Evolutionary conservation across 1,140 invertebrate genomes (phyloP), one percentile per base, ranked within the genome.

Genomic region (Belonocnema kinseyi): DNA sequence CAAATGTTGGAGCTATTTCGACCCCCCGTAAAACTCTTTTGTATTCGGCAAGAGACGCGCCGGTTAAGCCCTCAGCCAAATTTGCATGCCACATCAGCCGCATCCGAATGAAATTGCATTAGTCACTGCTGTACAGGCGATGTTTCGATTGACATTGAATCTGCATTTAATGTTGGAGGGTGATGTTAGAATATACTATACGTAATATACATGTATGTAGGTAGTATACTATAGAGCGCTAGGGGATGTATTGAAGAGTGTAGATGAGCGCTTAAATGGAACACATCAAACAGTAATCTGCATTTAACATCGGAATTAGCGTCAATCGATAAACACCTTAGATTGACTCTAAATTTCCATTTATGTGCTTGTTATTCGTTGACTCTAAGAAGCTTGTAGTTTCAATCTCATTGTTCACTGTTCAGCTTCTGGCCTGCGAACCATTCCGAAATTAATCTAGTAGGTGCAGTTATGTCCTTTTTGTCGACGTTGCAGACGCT

Each of bases 291-390:
- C 70, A 61, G 72, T 78, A 78, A 81, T 76, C 74, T 76, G 58
- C 51, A 78, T 81, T 81, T 76, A 81, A 77, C 75, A 53, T 75
- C 17, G 66, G 73, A 70, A 74, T 78, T 78, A 78, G 72, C 74
- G 72, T 76, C 74, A 81, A 78, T 81, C 80, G 77, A 81, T 75
- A 76, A 81, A 72, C 72, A 78, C 80, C 78, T 77, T 81, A 75
- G 76, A 78, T 66, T 81, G 52, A 81, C 74, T 78, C 66, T 46
- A n/a, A 76, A 61, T 76, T 54, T 56, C 51, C 26, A 33, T 75
- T 50, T 51, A 72, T 21, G 66, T 12, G 56, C 56, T 58, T 26
- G 19, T 54, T 17, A 54, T 54, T 54, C 53, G 53, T 14, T 19
- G n/a, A 19, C 53, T 17, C n/a, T 54, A 17, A 54, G 53, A 17